A percentile compares a stretch with the other conserved stretches of the same genome.
phyloP scores from a whole-genome alignment of 2,797 vertebrate genomes.

The Crypturellus tataupa region DNA sequence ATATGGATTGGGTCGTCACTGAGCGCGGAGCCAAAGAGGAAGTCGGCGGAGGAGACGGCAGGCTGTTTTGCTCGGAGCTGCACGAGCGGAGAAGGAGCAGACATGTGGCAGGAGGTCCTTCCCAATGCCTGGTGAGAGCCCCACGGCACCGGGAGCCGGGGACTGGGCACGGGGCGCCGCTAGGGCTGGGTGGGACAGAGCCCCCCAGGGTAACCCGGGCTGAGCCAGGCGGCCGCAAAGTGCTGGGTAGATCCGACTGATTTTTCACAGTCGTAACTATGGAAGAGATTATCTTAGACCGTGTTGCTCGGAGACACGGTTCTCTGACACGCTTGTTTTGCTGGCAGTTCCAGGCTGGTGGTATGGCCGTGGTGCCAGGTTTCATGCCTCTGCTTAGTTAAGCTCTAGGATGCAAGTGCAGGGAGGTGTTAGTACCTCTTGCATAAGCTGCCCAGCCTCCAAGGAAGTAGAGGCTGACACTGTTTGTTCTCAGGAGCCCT shows the following conservation, averaged over 20 bases:
- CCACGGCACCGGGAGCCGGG: background rate
- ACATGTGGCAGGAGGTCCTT: slow-evolving; percentile 65
- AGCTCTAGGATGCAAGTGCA: background rate
- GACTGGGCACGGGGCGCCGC: accelerated
- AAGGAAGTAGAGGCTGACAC: background rate
- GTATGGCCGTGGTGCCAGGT: background rate
- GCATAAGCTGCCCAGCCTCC: slow-evolving; percentile 1
- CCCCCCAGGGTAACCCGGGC: background rate
- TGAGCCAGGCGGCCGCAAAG: no score
- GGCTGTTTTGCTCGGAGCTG: accelerated
- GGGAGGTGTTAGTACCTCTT: background rate
- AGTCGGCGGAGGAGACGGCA: background rate
- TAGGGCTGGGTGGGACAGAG: background rate
- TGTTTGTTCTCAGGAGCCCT: background rate
- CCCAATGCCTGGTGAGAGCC: slow-evolving; percentile 58
- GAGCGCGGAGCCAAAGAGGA: background rate
- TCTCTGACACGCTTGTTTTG: background rate
- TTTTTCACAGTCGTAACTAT: background rate
- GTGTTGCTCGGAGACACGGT: background rate
- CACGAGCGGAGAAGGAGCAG: background rate
- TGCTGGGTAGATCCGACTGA: background rate
- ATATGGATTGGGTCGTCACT: background rate
- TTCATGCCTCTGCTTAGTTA: background rate
- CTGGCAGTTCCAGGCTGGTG: background rate
- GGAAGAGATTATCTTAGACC: background rate